These are phyloP conservation scores for Montipora capricornis DNA, from an alignment of 64 coral and sea anemone genomes.

Conservation along the genomic window DNA sequence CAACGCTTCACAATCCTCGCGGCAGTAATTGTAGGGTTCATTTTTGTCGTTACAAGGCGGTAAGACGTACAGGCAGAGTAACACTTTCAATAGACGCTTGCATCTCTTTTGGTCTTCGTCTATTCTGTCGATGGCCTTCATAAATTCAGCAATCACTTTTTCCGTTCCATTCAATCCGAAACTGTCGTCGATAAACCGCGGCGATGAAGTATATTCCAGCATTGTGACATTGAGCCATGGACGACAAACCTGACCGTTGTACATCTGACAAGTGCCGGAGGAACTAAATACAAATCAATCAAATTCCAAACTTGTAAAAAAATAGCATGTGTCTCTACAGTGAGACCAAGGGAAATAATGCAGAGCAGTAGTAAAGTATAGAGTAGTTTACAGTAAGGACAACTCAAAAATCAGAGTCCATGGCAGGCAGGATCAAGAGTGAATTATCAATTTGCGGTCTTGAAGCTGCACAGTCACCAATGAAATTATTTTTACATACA, in stretches of 20 bases:
- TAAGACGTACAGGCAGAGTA: slow-evolving; percentile 73
- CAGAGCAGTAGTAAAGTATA: too few relatives aligned
- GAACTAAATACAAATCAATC: background rate
- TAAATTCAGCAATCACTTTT: slow-evolving; percentile 1
- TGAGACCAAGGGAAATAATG: too few relatives aligned
- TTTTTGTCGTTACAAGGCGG: slow-evolving; percentile 64
- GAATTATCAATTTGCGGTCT: too few relatives aligned
- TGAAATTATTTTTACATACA: too few relatives aligned
- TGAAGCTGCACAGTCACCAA: too few relatives aligned
- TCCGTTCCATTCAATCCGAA: slow-evolving; percentile 76
- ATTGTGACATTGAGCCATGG: slow-evolving; percentile 53
- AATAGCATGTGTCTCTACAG: background rate
- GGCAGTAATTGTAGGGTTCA: slow-evolving; percentile 34
- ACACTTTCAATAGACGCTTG: slow-evolving; percentile 51
- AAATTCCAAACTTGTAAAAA: background rate
- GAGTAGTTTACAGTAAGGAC: too few relatives aligned
- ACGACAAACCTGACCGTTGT: slow-evolving; percentile 44
- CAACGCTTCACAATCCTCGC: slow-evolving; percentile 84
- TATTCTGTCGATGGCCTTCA: slow-evolving; percentile 55
- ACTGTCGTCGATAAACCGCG: slow-evolving; percentile 61
- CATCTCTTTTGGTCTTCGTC: slow-evolving; percentile 38
- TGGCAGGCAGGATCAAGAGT: too few relatives aligned
- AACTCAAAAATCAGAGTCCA: too few relatives aligned
- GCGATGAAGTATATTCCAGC: slow-evolving; percentile 33
- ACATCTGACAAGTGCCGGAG: slow-evolving; percentile 46